Evolutionary conservation across 2,888 invertebrate genomes (phyloP).

Genomic region (Tanytarsus gracilentus): DNA sequence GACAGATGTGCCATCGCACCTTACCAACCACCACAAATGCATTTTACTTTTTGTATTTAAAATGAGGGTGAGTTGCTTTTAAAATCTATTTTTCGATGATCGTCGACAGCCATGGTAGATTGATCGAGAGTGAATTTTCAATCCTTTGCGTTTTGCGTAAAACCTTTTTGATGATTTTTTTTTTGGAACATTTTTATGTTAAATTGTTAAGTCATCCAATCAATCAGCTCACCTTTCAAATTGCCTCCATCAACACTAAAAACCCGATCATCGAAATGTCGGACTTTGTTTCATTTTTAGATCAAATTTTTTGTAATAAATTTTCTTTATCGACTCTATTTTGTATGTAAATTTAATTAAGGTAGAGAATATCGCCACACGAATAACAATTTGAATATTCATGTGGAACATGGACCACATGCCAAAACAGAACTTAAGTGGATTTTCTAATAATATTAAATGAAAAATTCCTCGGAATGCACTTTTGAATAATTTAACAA

Average conservation of each 20-base stretch:
- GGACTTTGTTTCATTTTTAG: no score
- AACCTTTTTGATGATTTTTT: no score
- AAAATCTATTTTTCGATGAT: neutral
- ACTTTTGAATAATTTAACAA: constrained; percentile 8
- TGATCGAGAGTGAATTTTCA: neutral
- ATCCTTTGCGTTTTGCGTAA: no score
- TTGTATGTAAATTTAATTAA: neutral
- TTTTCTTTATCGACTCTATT: no score
- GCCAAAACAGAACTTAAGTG: constrained; percentile 9
- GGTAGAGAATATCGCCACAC: no score
- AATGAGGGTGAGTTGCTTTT: constrained; percentile 17
- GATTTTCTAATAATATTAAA: constrained; percentile 20
- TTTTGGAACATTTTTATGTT: no score
- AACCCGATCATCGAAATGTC: no score
- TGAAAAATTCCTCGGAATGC: neutral
- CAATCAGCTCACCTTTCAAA: neutral
- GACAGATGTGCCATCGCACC: constrained; percentile 26
- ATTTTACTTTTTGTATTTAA: neutral
- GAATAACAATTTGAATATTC: neutral
- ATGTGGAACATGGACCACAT: neutral
- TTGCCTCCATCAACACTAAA: no score
- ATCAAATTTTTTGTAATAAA: no score
- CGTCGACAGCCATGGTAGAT: neutral
- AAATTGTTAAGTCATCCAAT: constrained; percentile 8
- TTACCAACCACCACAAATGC: constrained; percentile 23